Base-by-base conservation (phyloP, 2,888 invertebrate species). In the Agrochola lychnidis region DNA sequence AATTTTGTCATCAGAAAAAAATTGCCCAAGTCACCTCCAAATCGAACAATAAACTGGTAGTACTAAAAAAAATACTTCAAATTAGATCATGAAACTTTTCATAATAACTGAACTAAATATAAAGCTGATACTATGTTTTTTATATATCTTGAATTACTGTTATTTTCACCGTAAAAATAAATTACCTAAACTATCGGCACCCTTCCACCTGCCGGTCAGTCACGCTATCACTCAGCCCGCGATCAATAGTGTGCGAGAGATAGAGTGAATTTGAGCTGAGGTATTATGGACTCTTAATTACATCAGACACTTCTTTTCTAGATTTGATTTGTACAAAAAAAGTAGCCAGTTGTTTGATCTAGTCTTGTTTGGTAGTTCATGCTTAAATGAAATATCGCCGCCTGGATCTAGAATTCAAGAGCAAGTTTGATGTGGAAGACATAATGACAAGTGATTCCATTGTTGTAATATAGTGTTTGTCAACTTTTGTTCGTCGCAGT, bases 341-440 rank as follows among this genome's bases (percentile, higher is more conserved):
- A 56, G 12, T 40, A 53, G 42, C 1, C 22, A 64, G 22, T 71
- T 71, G 56, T 83, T 81, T 48, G 51, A n/a, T 53, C 22, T 53
- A 16, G 42, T 51, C 14, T 61, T 48, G 62, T 56, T 63, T 64
- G 25, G 14, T 74, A 79, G 61, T 75, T 68, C 22, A 42, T 59
- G 10, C 45, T 45, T 69, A 45, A 16, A 25, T 59, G n/a, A 45
- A 48, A 51, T 51, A 66, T 51, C 36, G 53, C 62, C 19, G 30
- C 40, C 62, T 62, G 57, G 22, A 30, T 63, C 19, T 68, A 61
- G n/a, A 59, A 66, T 59, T 36, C 48, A 70, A 48, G 53, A 73
- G 67, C 22, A 61, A 48, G 36, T 84, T n/a, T 22, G 45, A 57
- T 53, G 45, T 76, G 85, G 82, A 85, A 83, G 85, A 73, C 85